phyloP scores from a whole-genome alignment of 1,140 invertebrate species.

The Phocides pigmalion region DNA sequence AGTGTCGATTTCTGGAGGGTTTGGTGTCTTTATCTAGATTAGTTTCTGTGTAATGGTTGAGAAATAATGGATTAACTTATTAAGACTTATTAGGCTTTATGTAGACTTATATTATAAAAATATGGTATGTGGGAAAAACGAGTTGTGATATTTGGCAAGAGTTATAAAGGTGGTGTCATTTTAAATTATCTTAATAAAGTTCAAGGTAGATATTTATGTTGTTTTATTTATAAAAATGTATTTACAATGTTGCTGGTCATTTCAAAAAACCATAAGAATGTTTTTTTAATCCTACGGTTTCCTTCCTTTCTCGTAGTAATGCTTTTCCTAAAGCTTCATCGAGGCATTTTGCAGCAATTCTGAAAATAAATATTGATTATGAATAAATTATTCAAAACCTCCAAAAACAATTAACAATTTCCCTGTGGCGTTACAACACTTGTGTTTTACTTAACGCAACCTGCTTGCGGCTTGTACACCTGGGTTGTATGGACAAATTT shows the following conservation, averaged over 20 bases:
- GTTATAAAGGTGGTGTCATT: slow-evolving; percentile 17
- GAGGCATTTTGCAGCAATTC: slow-evolving; percentile 80
- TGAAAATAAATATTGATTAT: slow-evolving; percentile 45
- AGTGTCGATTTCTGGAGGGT: too few species aligned
- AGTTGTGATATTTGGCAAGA: slow-evolving; percentile 18
- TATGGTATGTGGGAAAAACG: slow-evolving; percentile 1
- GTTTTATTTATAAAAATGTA: slow-evolving; percentile 32
- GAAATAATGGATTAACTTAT: too few species aligned
- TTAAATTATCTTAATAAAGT: slow-evolving; percentile 38
- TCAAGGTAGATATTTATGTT: slow-evolving; percentile 29
- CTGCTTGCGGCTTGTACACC: too few species aligned
- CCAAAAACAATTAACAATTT: too few species aligned
- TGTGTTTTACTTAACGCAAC: too few species aligned
- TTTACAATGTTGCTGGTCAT: slow-evolving; percentile 58
- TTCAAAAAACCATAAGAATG: slow-evolving; percentile 84
- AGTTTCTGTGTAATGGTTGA: too few species aligned
- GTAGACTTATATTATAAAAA: background rate
- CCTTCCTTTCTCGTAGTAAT: slow-evolving; percentile 72
- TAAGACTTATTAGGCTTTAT: too few species aligned
- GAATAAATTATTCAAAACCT: too few species aligned
- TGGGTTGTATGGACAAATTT: too few species aligned
- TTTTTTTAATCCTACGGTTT: slow-evolving; percentile 68
- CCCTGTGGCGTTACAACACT: too few species aligned
- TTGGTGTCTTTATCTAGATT: too few species aligned
- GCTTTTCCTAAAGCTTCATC: slow-evolving; percentile 83